Evolutionary conservation across 2,113 vertebrate genomes (phyloP), one percentile per base, ranked within the genome.

Genomic region (Helogale parvula): DNA sequence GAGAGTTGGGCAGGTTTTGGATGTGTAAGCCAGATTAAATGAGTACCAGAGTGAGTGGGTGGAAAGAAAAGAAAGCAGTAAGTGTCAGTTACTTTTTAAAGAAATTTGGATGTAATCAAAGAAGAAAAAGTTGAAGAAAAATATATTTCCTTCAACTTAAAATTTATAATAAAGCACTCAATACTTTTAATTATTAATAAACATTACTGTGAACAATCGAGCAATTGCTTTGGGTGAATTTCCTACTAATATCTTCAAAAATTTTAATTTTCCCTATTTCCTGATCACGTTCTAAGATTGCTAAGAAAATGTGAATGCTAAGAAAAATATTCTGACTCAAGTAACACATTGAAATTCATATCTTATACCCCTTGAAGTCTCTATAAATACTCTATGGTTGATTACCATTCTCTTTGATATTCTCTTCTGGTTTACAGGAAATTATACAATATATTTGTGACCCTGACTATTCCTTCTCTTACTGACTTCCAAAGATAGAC

Each of bases 241-340:
- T 21, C 79, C 38, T 77, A 69, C 10, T 66, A 7, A 66, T 27
- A 47, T 0, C 13, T 8, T 69, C 5, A 83, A 65, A 69, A 41
- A 1, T 17, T n/a, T 50, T 50, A 71, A 82, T 86, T 91, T 65
- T 12, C 7, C 93, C 3, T 4, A n/a, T 81, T 94, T 82, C 13
- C 69, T 85, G 12, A 81, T 60, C 5, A 88, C 82, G 96, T 93
- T 68, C 27, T 31, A 90, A 86, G 15, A 80, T 88, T 33, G 12
- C 45, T 95, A 41, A 41, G 41, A 41, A 41, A 41, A 93, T 90
- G 17, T 71, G 94, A 97, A 84, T 83, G 23, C 74, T 89, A 68
- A 66, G 14, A 35, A 57, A 96, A 85, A 41, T 82, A 84, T 84
- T 96, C 77, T 95, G 38, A 94, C 31, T 38, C 1, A 14, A 77